Base-by-base conservation (phyloP, 2,797 vertebrate genomes). In the Bryconaethiops microstoma region DNA sequence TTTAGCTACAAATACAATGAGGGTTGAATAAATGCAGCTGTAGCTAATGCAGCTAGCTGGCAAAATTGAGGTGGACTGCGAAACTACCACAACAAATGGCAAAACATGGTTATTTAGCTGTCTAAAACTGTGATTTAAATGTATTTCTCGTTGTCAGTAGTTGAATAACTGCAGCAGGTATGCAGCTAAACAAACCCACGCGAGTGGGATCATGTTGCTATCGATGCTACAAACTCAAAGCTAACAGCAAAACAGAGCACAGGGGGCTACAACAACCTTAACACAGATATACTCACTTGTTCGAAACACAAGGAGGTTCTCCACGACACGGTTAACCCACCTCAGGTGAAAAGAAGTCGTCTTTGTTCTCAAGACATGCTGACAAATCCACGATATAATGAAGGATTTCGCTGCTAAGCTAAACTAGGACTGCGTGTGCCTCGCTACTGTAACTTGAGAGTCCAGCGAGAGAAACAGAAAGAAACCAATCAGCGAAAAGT, bases 381-480 rank as follows among this genome's bases (percentile, higher is more conserved):
- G 7, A n/a, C n/a, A 35, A 10, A 35, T 13, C 14, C 52, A 10
- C 55, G 57, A 16, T 4, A 23, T 29, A 52, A 63, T 42, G 65
- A 55, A 12, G 74, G 19, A 60, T 42, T 50, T 52, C 40, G 63
- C 72, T 7, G 73, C 42, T 81, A 59, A 5, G 71, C 71, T 74
- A 74, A 57, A 74, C 6, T 54, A 12, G 35, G 48, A 55, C 16
- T 2, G 74, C 45, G 45, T 62, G 50, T 62, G 39, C 74, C 72
- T 74, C n/a, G 57, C 63, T 39, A 78, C 80, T 78, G 82, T 82
- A 86, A 73, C 39, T 50, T 68, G 80, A 86, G 83, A 79, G 17
- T 29, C 13, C 69, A 45, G 48, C 45, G 62, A 77, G 42, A 55
- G 74, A 70, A 74, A 25, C 19, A 75, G 59, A 7, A 54, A 62